Base-by-base conservation (phyloP, 2,888 invertebrate species). In the Anoplius nigerrimus region DNA sequence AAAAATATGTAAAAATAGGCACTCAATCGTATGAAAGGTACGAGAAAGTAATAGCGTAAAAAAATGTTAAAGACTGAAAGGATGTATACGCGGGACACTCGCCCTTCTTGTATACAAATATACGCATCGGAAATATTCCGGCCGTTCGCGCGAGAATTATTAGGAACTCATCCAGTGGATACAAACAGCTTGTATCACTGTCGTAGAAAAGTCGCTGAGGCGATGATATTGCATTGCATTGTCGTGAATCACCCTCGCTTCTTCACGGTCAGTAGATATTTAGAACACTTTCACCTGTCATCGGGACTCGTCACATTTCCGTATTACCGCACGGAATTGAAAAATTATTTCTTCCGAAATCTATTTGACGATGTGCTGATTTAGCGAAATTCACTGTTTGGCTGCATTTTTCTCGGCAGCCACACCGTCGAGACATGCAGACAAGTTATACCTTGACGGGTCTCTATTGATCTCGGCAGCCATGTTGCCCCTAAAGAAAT, bases 401-500 rank as follows among this genome's bases (percentile, higher is more conserved):
- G 4, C 8, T 6, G 34, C 34, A 34, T 34, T 34, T 34, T 34
- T 34, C 8, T 15, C 27, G 66, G 61, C 68, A 58, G 34, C 66
- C 61, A 66, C 64, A 66, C 59, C 56, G 59, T 58, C 53, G 34
- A 63, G 48, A 58, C 42, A 16, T 56, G 46, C 56, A 51, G 68
- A 48, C 63, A 72, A 80, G 79, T 69, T 66, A 63, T 76, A 76
- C 79, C 66, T 75, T 76, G 79, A 79, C 77, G 79, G 76, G 78
- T 78, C 62, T 72, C 74, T 85, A 86, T 85, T 73, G 85, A 85
- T 85, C 66, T 65, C 75, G 75, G 78, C 82, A 72, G 82, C 85
- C 85, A 84, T 84, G 70, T 84, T 84, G 75, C 74, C 70, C 48
- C 64, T 53, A 55, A 59, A 54, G 54, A 62, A 73, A 48, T 64